Base-by-base conservation (phyloP, 2,888 invertebrate genomes). In the Nowickia ferox region DNA sequence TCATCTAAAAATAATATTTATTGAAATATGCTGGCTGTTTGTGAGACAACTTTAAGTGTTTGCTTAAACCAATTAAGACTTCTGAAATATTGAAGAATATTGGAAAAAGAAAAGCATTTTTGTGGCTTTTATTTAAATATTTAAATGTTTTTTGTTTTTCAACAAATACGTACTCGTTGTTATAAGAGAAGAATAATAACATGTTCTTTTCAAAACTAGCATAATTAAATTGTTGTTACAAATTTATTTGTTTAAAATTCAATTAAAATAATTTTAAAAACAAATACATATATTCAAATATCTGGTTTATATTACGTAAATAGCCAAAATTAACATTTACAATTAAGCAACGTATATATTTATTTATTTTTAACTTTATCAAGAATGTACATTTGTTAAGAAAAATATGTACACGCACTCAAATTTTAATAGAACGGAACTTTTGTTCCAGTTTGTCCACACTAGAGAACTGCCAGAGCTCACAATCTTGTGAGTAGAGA, bases 1-100 rank as follows among this genome's bases (percentile, higher is more conserved):
- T 79, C 63, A 65, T 38, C 13, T 46, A 53, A 63, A 44, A 19
- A 48, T 53, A 17, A 78, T 61, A 63, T 48, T 77, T 57, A 68
- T 65, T 55, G 9, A 55, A 63, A 19, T 9, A 63, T 63, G 19
- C 17, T 42, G 17, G 17, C 42, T 17, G 17, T 42, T 63, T 42
- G 42, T 42, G 63, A 63, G 42, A 42, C 42, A 42, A 63, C 63
- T 42, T 63, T 63, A 63, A 63, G 13, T 63, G 11, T 42, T 19
- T 53, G 53, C 40, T 42, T 40, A 42, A 55, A 15, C 69, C 8
- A 69, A 40, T 69, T 53, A 66, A 69, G 42, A 11, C n/a, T 30
- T 53, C 42, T 1, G 6, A 40, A 51, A 55, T 53, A 51, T 75
- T 57, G 30, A 22, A 42, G 55, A 38, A 71, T 57, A 55, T 72